Conservation (phyloP, 2,888 invertebrate species). For the Cybosia mesomella region DNA sequence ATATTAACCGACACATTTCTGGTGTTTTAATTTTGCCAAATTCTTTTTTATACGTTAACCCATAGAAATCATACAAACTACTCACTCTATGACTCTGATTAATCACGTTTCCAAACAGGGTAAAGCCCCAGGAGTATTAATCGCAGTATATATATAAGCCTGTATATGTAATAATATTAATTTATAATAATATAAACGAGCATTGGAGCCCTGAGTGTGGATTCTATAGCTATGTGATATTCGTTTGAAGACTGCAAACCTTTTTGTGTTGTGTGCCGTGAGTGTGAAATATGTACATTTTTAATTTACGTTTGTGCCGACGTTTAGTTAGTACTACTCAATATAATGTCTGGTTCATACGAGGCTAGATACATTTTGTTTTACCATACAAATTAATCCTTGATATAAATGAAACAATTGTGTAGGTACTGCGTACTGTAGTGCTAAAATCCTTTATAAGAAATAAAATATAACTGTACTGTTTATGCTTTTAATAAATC, state of each 20-base stretch:
- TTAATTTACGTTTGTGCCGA: conserved; percentile 73
- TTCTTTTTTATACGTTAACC: not conserved
- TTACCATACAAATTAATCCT: not conserved
- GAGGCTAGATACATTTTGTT: conserved; percentile 28
- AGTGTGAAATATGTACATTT: conserved; percentile 72
- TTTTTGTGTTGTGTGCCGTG: conserved; percentile 77
- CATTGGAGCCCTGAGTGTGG: conserved; percentile 67
- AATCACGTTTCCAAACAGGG: not conserved
- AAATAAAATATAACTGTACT: not conserved
- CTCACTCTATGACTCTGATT: too few relatives aligned
- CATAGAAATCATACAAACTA: not conserved
- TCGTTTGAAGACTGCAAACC: conserved; percentile 81
- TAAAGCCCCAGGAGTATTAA: not conserved
- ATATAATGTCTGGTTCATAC: conserved; percentile 48
- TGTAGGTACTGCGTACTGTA: too few relatives aligned
- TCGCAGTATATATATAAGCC: not conserved
- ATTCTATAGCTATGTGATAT: conserved; percentile 80
- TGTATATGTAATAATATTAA: not conserved
- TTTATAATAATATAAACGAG: conserved; percentile 1
- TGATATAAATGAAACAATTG: not conserved
- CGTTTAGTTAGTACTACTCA: conserved; percentile 62
- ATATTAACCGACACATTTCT: not conserved
- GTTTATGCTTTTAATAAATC: not conserved
- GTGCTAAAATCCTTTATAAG: not conserved
- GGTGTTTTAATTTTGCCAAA: too few relatives aligned